Evolutionary conservation across 2,113 vertebrate species (phyloP), one percentile per base, ranked within the genome.

Genomic region (Colistium nudipinnis): DNA sequence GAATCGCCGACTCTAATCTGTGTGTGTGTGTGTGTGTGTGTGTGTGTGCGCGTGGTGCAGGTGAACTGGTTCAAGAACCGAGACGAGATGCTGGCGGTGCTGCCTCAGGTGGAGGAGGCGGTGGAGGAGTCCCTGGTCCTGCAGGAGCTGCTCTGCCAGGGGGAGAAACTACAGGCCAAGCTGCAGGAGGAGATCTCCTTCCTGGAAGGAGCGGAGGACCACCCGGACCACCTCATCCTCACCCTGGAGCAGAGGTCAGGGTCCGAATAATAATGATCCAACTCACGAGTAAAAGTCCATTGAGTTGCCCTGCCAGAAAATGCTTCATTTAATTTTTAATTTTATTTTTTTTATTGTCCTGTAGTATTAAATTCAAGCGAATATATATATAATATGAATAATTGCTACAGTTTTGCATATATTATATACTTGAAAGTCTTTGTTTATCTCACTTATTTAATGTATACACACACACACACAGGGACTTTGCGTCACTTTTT

Each of bases 21-120:
- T n/a, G n/a, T n/a, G n/a, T 6, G 1, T 4, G 4, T 38, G 5
- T 62, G 28, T 52, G 7, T 1, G 24, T 4, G 24, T 28, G 9
- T 13, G 0, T n/a, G 0, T 69, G 14, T 44, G 38, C 5, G 2
- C 4, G 28, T 3, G 56, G 7, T 43, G 38, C 80, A 99, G 98
- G 98, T 99, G 62, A 99, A 99, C 90, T 99, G 98, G 98, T 98
- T 99, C 80, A 99, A 98, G 87, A 99, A 99, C 75, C 95, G 96
- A 14, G 98, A 99, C 3, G 98, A 99, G 87, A 98, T 99, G 96
- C 90, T 97, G 69, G 87, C 90, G 3, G 95, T 98, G 55, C 91
- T 99, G 77, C 97, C 97, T 2, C 97, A 98, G 82, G 81, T 99
- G 89, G 96, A 99, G 44, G 92, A 91, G 70, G 93, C 94, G 0